Percentiles rank a stretch among this genome's conserved stretches.
Conservation (phyloP, 2,797 vertebrate species). For the Pseudochirops cupreus region DNA sequence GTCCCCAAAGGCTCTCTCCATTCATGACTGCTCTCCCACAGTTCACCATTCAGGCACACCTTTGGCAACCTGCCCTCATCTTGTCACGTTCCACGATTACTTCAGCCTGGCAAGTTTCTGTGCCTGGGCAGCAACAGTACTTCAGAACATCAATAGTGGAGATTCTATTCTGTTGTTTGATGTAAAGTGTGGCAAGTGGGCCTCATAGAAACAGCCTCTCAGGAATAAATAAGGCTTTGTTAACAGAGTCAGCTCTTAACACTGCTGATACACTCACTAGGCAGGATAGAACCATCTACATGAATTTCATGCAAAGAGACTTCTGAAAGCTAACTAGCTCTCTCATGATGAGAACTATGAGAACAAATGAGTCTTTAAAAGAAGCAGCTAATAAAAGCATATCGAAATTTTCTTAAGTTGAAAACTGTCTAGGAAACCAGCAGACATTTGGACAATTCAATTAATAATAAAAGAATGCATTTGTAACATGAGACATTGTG, state of each 20-base stretch:
- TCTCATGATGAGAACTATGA: not conserved
- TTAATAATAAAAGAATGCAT: not conserved
- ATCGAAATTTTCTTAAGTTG: not conserved
- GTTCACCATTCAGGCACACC: not conserved
- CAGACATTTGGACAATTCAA: not conserved
- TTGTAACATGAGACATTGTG: not conserved
- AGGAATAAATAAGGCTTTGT: not conserved
- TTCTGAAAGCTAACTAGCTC: not conserved
- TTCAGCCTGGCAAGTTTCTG: not conserved
- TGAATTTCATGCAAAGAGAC: not conserved
- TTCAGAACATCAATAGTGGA: not conserved
- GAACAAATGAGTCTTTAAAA: not conserved
- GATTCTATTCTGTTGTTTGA: not conserved
- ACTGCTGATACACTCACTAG: not conserved
- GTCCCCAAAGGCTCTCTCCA: not conserved
- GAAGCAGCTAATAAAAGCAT: not conserved
- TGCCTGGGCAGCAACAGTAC: not conserved
- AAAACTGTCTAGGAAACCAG: not conserved
- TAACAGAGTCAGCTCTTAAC: not conserved
- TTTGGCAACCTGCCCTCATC: not conserved
- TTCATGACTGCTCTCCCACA: not conserved
- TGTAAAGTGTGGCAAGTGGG: not conserved
- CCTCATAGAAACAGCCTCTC: constrained; percentile 19
- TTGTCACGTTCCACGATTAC: not conserved
- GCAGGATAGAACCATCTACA: too few species aligned